Evolutionary conservation across 2,797 vertebrate genomes (phyloP).

Genomic region (Trichosurus vulpecula): DNA sequence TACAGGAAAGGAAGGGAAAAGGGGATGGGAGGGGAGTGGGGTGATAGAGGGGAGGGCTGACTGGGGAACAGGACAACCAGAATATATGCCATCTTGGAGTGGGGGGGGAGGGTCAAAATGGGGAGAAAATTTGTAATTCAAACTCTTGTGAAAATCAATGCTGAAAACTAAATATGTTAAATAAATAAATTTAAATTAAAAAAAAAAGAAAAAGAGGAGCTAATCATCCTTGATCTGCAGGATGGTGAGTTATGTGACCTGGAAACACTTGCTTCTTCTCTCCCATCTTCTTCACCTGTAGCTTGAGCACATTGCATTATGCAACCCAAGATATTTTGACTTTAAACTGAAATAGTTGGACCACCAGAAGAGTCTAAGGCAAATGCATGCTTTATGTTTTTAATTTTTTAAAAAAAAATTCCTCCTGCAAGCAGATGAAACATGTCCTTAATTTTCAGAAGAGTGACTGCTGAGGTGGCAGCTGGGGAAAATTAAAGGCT

Average conservation of each 20-base stretch:
- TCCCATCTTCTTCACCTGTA: not conserved
- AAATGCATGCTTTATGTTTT: not conserved
- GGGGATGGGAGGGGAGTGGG: no score
- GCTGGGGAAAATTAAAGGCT: slow-evolving; percentile 86
- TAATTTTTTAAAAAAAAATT: slow-evolving; percentile 33
- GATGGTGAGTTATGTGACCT: not conserved
- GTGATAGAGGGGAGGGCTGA: no score
- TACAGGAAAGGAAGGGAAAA: no score
- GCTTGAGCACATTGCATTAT: not conserved
- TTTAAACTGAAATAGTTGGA: not conserved
- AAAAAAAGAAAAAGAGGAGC: not conserved
- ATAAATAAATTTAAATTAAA: no score
- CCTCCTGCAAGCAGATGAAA: slow-evolving; percentile 81
- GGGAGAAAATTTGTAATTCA: no score
- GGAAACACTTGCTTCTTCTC: not conserved
- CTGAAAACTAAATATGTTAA: no score
- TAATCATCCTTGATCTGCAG: not conserved
- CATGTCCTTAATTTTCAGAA: slow-evolving; percentile 85
- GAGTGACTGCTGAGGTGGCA: slow-evolving; percentile 84
- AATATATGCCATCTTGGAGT: no score
- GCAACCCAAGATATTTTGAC: not conserved
- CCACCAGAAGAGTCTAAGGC: slow-evolving; percentile 31
- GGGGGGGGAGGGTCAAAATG: no score
- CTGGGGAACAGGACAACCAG: no score
- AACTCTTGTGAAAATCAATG: no score